These are phyloP conservation scores for Smittia sp. DNA, from an alignment of 2,888 invertebrate genomes.

Conservation along the genomic window DNA sequence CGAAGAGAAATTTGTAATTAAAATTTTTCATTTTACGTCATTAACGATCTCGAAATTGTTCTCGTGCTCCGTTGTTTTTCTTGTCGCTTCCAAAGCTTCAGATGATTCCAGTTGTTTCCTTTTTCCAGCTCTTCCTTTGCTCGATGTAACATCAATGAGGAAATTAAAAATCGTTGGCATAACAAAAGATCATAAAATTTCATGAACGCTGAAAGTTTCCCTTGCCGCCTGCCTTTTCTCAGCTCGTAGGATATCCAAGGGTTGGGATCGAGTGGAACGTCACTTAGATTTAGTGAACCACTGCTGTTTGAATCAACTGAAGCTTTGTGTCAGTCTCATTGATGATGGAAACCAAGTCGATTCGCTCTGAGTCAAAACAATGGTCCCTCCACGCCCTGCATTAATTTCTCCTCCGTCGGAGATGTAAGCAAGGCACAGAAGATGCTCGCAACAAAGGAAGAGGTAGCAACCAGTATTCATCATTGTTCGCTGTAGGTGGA, in stretches of 20 bases:
- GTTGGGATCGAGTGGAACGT: too few species aligned
- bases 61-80: neutral
- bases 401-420: neutral
- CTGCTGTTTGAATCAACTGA: too few species aligned
- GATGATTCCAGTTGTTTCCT: conserved; percentile 1
- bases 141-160: conserved; percentile 18
- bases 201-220: neutral
- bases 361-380: too few species aligned
- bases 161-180: conserved; percentile 26
- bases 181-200: conserved; percentile 23
- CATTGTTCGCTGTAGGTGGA: neutral
- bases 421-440: neutral
- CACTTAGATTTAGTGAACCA: too few species aligned
- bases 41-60: conserved; percentile 14
- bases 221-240: neutral
- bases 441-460: neutral
- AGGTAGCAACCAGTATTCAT: conserved; percentile 7
- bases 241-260: too few species aligned
- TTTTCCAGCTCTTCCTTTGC: neutral
- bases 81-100: neutral
- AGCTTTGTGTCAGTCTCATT: too few species aligned
- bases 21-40: conserved; percentile 1
- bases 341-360: too few species aligned
- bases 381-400: neutral
- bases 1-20: conserved; percentile 7